Conservation (phyloP, 2,797 vertebrate genomes). For the Parauchenoglanis ngamensis region DNA sequence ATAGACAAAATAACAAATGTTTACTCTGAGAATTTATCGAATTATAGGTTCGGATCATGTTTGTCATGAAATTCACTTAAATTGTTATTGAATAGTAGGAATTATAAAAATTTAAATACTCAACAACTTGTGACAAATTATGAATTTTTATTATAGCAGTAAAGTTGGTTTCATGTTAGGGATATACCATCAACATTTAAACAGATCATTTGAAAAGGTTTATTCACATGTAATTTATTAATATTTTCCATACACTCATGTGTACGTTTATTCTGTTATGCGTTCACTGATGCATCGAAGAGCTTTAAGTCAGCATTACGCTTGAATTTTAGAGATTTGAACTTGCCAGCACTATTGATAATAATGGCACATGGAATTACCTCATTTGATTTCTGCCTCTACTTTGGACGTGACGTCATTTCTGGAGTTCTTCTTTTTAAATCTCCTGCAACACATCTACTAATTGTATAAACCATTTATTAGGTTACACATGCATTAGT, state of each 20-base stretch:
- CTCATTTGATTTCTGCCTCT: background rate
- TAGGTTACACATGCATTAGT: background rate
- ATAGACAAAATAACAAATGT: background rate
- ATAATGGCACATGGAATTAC: background rate
- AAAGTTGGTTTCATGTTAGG: background rate
- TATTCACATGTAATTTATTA: background rate
- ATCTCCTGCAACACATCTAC: background rate
- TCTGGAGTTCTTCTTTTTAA: background rate
- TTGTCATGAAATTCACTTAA: background rate
- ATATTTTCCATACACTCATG: background rate
- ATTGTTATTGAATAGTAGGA: background rate
- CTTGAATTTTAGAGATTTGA: background rate
- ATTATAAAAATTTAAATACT: background rate
- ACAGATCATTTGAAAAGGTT: background rate
- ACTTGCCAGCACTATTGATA: background rate
- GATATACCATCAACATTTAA: background rate
- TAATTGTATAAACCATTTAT: background rate
- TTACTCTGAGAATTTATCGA: background rate
- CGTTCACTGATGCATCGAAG: too few species aligned
- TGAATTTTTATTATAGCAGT: background rate
- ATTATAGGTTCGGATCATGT: background rate
- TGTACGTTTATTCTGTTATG: background rate
- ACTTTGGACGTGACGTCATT: background rate
- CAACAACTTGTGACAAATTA: background rate
- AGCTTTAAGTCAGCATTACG: background rate